Percentiles rank a stretch among this genome's conserved stretches.
Conservation (phyloP, 2,797 vertebrate genomes). For the Phataginus tricuspis region DNA sequence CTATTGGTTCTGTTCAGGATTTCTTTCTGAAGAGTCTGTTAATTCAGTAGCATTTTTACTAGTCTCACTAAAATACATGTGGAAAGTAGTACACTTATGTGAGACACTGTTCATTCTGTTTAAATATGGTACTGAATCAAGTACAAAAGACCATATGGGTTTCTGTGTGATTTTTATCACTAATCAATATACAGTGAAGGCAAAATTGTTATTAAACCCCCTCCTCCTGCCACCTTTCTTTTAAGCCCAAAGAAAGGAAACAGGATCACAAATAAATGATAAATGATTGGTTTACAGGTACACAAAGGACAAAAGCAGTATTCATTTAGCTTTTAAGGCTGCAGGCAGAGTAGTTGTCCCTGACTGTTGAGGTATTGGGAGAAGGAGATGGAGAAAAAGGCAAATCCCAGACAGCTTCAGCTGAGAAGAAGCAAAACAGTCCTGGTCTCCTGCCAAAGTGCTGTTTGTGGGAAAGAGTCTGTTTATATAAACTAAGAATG, state of each 20-base stretch:
- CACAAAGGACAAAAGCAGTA: background rate
- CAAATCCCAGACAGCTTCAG: background rate
- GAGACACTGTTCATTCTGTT: background rate
- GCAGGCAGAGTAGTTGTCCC: background rate
- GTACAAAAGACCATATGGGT: background rate
- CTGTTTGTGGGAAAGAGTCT: background rate
- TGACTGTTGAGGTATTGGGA: background rate
- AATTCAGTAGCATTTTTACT: conserved; percentile 10
- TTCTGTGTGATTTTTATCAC: conserved; percentile 19
- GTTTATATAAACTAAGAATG: conserved; percentile 22
- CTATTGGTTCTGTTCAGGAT: background rate
- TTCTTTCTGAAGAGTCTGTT: background rate
- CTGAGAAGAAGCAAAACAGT: background rate
- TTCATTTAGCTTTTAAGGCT: conserved; percentile 37
- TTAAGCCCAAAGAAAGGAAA: conserved; percentile 20
- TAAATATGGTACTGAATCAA: conserved; percentile 16
- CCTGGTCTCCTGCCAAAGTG: background rate
- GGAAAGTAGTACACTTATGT: background rate
- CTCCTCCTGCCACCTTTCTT: background rate
- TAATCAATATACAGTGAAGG: background rate
- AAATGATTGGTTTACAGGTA: background rate
- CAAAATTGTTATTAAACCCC: background rate
- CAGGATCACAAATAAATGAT: background rate
- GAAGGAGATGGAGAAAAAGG: background rate
- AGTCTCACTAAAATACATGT: background rate